These are phyloP conservation scores for Bufotes viridis DNA, from an alignment of 2,797 vertebrate species.

Conservation along the genomic window DNA sequence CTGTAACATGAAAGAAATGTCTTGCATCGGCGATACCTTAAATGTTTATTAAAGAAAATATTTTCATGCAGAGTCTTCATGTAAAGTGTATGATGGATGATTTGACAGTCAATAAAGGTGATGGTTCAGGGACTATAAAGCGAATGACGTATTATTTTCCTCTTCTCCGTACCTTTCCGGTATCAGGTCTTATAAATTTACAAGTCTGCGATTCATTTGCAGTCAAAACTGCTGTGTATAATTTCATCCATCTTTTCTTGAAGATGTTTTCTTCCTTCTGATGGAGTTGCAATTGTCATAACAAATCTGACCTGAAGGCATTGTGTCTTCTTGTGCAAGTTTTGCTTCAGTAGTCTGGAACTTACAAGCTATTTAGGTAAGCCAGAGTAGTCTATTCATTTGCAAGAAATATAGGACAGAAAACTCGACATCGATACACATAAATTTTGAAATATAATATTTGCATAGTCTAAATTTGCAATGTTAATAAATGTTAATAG, in stretches of 20 bases:
- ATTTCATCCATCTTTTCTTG: slow-evolving; percentile 17
- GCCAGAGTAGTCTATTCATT: slow-evolving; percentile 60
- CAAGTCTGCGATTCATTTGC: slow-evolving; percentile 57
- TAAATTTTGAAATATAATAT: slow-evolving; percentile 56
- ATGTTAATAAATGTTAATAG: slow-evolving; percentile 24
- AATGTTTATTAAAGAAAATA: not conserved
- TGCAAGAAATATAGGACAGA: slow-evolving; percentile 58
- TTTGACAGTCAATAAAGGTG: slow-evolving; percentile 4
- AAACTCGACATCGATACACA: slow-evolving; percentile 45
- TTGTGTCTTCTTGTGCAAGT: slow-evolving; percentile 69
- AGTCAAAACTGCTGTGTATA: slow-evolving; percentile 28
- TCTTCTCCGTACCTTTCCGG: not conserved
- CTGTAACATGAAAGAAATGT: not conserved
- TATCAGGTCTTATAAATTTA: slow-evolving; percentile 54
- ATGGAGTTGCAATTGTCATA: slow-evolving; percentile 71
- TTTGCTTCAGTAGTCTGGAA: slow-evolving; percentile 72
- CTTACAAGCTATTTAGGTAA: slow-evolving; percentile 68
- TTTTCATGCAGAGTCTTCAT: slow-evolving; percentile 8
- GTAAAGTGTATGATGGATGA: slow-evolving; percentile 8
- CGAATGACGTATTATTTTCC: slow-evolving; percentile 62
- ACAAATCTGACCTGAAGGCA: slow-evolving; percentile 69
- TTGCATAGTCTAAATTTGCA: slow-evolving; percentile 45
- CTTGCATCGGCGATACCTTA: not conserved
- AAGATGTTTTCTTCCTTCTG: slow-evolving; percentile 47
- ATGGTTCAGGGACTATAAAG: not conserved